phyloP scores from a whole-genome alignment of 1,140 invertebrate species.

The Anoplolepis gracilipes region DNA sequence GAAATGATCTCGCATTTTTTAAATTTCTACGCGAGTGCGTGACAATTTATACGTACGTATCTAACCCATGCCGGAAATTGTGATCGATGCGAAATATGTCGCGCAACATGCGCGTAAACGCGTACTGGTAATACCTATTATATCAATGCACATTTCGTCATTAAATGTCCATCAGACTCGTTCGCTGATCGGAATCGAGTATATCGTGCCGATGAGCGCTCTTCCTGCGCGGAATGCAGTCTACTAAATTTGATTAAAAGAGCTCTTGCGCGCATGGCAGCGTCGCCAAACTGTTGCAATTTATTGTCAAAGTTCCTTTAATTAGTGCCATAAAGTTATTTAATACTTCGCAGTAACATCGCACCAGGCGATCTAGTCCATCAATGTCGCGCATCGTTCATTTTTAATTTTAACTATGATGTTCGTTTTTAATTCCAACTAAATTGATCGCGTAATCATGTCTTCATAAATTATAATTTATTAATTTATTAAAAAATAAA shows the following conservation, averaged over 20 bases:
- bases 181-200: conserved; percentile 48
- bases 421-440: not conserved
- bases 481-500: not conserved
- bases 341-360: conserved; percentile 51
- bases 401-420: not conserved
- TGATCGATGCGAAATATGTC: conserved; percentile 15
- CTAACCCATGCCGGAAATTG: conserved; percentile 8
- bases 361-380: not conserved
- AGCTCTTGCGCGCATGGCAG: conserved; percentile 16
- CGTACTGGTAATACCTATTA: conserved; percentile 57
- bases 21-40: conserved; percentile 32
- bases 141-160: conserved; percentile 47
- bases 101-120: conserved; percentile 29
- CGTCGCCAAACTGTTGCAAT: conserved; percentile 26
- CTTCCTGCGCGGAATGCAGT: conserved; percentile 51
- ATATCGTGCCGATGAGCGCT: conserved; percentile 51
- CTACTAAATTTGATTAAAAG: conserved; percentile 62
- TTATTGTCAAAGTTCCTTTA: conserved; percentile 61
- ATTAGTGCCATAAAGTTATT: conserved; percentile 57
- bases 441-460: not conserved
- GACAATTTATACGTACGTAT: conserved; percentile 25
- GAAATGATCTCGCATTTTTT: not conserved
- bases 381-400: not conserved
- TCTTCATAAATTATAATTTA: not conserved
- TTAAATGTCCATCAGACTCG: conserved; percentile 61